phyloP scores from a whole-genome alignment of 2,888 invertebrate genomes.

The Acholoe squamosa region DNA sequence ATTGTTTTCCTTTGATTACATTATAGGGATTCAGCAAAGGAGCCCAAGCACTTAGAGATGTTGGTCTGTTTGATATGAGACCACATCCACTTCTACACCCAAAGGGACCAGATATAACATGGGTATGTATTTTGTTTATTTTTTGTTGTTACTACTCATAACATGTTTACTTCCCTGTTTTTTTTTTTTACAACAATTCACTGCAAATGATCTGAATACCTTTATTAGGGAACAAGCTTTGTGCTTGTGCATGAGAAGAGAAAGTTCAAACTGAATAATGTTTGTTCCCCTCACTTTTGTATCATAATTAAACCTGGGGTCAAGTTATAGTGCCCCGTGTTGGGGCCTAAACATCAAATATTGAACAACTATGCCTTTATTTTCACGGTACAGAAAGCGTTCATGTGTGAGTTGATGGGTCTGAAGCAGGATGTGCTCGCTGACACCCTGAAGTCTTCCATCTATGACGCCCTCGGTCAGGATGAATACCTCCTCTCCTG shows the following conservation, averaged over 20 bases:
- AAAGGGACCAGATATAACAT: conserved; percentile 96
- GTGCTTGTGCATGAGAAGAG: no score
- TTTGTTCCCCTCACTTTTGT: no score
- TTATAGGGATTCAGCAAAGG: conserved; percentile 92
- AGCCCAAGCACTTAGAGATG: conserved; percentile 92
- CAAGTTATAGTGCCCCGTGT: no score
- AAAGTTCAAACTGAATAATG: no score
- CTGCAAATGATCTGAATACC: no score
- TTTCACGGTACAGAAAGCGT: conserved; percentile 87
- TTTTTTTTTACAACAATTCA: no score
- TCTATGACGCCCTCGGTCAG: conserved; percentile 90
- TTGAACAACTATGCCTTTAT: not conserved
- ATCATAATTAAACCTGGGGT: no score
- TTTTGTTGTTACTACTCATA: no score
- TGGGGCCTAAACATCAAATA: no score
- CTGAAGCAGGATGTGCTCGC: conserved; percentile 91
- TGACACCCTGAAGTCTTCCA: conserved; percentile 93
- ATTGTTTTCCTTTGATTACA: not conserved
- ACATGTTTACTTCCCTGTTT: no score
- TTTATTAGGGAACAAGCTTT: no score
- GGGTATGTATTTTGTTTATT: conserved; percentile 88
- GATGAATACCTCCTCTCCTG: conserved; percentile 87
- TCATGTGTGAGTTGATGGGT: conserved; percentile 93
- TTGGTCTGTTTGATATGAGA: conserved; percentile 93
- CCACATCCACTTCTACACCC: conserved; percentile 95